These are phyloP conservation scores for Stenodema calcarata DNA, from an alignment of 2,888 invertebrate genomes.

Conservation along the genomic window DNA sequence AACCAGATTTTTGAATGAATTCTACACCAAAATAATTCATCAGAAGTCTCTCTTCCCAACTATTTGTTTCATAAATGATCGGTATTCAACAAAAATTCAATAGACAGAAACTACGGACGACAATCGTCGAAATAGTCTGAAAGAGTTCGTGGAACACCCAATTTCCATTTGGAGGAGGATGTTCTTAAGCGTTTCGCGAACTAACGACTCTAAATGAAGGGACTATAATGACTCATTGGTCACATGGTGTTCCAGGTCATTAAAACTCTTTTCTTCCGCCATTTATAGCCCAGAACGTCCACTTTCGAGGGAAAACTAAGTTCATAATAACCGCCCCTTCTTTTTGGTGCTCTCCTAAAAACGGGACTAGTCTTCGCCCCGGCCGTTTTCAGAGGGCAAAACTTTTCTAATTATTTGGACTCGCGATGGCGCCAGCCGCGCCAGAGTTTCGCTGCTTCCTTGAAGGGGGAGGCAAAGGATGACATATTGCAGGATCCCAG, in stretches of 20 bases:
- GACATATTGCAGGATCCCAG: neutral
- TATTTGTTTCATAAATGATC: too few relatives aligned
- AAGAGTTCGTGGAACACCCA: neutral
- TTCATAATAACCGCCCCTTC: neutral
- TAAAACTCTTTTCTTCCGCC: neutral
- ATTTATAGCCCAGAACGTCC: neutral
- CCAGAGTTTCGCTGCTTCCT: neutral
- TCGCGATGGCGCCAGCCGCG: neutral
- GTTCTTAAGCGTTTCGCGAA: neutral
- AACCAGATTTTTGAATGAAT: too few relatives aligned
- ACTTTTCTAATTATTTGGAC: conserved; percentile 2
- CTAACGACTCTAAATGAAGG: neutral
- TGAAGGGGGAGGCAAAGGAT: neutral
- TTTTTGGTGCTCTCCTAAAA: neutral
- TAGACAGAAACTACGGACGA: too few relatives aligned
- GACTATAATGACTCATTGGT: neutral
- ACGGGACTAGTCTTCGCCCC: neutral
- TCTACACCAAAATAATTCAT: too few relatives aligned
- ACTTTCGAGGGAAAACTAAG: neutral
- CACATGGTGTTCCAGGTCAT: neutral
- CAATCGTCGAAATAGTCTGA: too few relatives aligned
- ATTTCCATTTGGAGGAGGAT: neutral
- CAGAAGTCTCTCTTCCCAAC: too few relatives aligned
- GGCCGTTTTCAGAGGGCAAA: neutral
- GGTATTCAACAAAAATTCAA: too few relatives aligned